Conservation (phyloP, 2,797 vertebrate species). For the Oreortyx pictus region DNA sequence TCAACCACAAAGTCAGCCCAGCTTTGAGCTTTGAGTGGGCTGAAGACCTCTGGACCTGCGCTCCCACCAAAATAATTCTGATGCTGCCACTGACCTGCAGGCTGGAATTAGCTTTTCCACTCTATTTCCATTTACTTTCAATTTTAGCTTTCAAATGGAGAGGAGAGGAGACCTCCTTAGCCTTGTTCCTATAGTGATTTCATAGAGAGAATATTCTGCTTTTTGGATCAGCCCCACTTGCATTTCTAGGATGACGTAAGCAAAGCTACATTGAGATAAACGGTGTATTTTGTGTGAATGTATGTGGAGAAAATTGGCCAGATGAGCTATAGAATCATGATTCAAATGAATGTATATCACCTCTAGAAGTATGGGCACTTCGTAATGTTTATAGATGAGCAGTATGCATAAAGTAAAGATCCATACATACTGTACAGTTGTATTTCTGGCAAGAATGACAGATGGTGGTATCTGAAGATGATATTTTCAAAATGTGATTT, state of each 20-base stretch:
- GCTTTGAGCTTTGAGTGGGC: not conserved
- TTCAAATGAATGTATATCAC: not conserved
- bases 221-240: not conserved
- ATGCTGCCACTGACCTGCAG: not conserved
- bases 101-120: not conserved
- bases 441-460: not conserved
- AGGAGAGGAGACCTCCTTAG: not conserved
- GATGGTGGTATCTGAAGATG: not conserved
- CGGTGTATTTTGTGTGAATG: not conserved
- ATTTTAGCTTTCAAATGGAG: not conserved
- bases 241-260: not conserved
- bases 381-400: not conserved
- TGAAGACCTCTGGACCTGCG: not conserved
- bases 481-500: slow-evolving; percentile 7
- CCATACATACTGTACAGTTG: not conserved
- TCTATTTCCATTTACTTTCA: not conserved
- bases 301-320: not conserved
- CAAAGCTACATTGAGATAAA: not conserved
- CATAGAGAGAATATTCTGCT: not conserved
- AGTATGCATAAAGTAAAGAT: not conserved
- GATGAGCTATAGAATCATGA: not conserved
- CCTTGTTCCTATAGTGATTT: not conserved
- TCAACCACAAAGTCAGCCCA: not conserved
- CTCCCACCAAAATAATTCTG: not conserved
- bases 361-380: not conserved